Evolutionary conservation across 2,113 vertebrate genomes (phyloP).

Genomic region (Mustela nigripes): DNA sequence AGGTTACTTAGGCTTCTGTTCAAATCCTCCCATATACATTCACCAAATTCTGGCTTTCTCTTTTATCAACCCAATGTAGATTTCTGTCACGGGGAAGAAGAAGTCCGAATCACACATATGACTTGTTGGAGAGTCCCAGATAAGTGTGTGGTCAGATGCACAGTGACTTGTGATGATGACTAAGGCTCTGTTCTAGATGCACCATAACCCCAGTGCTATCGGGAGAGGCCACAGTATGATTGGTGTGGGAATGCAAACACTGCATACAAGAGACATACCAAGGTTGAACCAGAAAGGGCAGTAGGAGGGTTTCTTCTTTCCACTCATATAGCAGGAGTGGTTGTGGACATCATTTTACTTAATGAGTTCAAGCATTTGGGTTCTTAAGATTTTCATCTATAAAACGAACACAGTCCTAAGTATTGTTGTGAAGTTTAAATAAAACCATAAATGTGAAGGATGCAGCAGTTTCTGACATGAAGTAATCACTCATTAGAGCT

Average conservation of each 20-base stretch:
- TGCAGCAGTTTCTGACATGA: neutral
- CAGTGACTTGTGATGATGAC: neutral
- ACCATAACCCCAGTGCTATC: neutral
- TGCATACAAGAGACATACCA: neutral
- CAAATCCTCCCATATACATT: neutral
- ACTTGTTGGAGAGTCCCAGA: neutral
- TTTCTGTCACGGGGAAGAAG: neutral
- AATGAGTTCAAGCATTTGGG: neutral
- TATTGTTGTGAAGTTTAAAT: slow-evolving; percentile 28
- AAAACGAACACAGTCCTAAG: neutral
- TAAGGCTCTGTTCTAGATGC: neutral
- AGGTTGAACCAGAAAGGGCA: fast-evolving
- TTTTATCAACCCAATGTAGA: neutral
- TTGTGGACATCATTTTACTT: neutral
- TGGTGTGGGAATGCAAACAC: neutral
- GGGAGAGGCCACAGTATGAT: neutral
- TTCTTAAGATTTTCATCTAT: neutral
- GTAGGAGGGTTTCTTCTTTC: neutral
- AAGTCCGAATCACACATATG: neutral
- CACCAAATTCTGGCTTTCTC: neutral
- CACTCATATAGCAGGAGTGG: neutral
- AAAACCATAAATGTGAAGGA: neutral
- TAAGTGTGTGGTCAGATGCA: fast-evolving
- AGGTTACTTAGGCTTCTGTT: neutral
- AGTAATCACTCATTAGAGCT: neutral